Evolutionary conservation across 2,888 invertebrate genomes (phyloP).

Genomic region (Amphiduros pacificus): DNA sequence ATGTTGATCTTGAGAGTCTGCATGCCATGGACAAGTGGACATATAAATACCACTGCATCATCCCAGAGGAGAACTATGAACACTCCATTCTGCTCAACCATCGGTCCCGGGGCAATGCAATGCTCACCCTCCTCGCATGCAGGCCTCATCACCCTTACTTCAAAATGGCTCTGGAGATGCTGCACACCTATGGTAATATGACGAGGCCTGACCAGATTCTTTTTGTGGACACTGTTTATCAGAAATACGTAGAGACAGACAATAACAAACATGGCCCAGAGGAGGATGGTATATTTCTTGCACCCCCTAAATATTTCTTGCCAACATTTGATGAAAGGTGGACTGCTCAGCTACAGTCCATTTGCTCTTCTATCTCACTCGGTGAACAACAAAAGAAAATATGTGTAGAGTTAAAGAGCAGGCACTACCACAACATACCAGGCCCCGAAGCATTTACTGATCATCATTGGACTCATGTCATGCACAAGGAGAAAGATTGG

Average conservation of each 20-base stretch:
- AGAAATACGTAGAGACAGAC: neutral
- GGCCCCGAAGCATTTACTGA: constrained; percentile 25
- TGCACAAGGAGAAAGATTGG: too few species aligned
- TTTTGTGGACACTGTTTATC: constrained; percentile 6
- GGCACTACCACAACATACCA: constrained; percentile 12
- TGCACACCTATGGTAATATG: constrained; percentile 10
- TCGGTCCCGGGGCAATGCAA: constrained; percentile 13
- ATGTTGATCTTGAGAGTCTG: constrained; percentile 29
- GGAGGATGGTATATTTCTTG: constrained; percentile 9
- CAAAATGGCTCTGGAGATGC: constrained; percentile 19
- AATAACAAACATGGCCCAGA: neutral
- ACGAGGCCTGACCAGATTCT: neutral
- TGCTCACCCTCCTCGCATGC: constrained; percentile 31
- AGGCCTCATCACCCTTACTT: constrained; percentile 28
- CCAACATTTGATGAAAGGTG: constrained; percentile 31
- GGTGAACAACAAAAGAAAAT: neutral
- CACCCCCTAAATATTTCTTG: constrained; percentile 31
- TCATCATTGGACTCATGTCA: constrained; percentile 33
- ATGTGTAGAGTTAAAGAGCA: neutral
- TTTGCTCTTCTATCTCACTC: constrained; percentile 15
- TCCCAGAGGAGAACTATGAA: constrained; percentile 29
- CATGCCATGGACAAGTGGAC: constrained; percentile 28
- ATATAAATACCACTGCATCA: constrained; percentile 22
- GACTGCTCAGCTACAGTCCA: constrained; percentile 19
- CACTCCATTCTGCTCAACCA: constrained; percentile 28